Conservation (phyloP, 2,888 invertebrate genomes). For the Agonopterix heracliana region DNA sequence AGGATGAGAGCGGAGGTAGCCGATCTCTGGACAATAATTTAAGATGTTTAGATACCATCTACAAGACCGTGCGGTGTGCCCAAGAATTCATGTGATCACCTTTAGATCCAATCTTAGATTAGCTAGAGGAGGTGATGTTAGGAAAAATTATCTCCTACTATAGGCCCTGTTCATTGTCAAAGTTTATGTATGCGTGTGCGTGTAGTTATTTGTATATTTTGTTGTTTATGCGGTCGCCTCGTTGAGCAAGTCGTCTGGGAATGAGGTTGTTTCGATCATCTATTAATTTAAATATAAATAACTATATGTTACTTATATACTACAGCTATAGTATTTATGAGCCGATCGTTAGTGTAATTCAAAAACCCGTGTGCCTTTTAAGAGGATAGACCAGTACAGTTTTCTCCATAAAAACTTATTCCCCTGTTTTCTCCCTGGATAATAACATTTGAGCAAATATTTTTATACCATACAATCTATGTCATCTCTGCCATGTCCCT, state of each 20-base stretch:
- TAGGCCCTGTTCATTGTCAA: slow-evolving; percentile 51
- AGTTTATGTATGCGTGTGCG: slow-evolving; percentile 45
- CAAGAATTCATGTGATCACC: slow-evolving; percentile 72
- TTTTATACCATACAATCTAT: too few relatives aligned
- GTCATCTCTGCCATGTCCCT: too few relatives aligned
- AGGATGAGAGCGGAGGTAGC: slow-evolving; percentile 57
- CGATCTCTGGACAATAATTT: slow-evolving; percentile 63
- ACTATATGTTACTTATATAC: too few relatives aligned
- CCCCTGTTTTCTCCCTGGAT: too few relatives aligned
- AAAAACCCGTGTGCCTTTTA: too few relatives aligned
- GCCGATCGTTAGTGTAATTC: too few relatives aligned
- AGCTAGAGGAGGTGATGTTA: slow-evolving; percentile 59
- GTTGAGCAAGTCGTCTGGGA: not conserved
- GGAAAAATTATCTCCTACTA: slow-evolving; percentile 60
- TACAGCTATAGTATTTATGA: too few relatives aligned
- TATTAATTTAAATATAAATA: not conserved
- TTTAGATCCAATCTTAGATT: slow-evolving; percentile 69
- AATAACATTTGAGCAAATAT: too few relatives aligned
- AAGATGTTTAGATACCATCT: slow-evolving; percentile 72
- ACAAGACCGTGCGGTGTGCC: slow-evolving; percentile 65
- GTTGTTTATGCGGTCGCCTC: slow-evolving; percentile 18
- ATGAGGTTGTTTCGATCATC: not conserved
- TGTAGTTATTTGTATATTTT: slow-evolving; percentile 34
- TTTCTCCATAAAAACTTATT: too few relatives aligned
- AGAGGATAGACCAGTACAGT: too few relatives aligned